Conservation (phyloP, 2,113 vertebrate genomes). For the Equus quagga region DNA sequence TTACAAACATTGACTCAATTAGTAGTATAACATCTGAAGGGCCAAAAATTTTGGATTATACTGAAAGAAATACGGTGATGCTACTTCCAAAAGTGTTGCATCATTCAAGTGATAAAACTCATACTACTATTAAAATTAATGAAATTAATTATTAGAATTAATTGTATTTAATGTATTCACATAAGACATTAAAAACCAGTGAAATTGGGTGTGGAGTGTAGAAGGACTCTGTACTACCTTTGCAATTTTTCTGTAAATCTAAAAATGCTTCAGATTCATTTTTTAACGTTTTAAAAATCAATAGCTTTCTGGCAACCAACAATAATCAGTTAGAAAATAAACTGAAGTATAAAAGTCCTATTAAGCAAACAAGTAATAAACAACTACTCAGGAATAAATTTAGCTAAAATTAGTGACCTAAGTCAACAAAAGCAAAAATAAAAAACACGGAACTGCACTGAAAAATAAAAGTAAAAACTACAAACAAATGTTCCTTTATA, state of each 20-base stretch:
- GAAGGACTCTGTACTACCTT: not conserved
- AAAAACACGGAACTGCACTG: not conserved
- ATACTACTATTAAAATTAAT: not conserved
- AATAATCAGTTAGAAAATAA: not conserved
- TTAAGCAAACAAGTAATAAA: not conserved
- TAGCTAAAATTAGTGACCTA: not conserved
- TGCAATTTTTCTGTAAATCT: not conserved
- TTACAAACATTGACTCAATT: not conserved
- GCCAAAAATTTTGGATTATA: not conserved
- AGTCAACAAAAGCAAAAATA: not conserved
- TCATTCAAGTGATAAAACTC: slow-evolving; percentile 8
- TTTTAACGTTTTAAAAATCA: not conserved
- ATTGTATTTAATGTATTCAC: not conserved
- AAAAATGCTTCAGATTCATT: slow-evolving; percentile 9
- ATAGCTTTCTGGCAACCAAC: not conserved
- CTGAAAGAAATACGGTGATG: not conserved
- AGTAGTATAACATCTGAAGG: slow-evolving; percentile 11
- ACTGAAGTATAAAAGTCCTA: not conserved
- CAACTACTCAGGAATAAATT: not conserved
- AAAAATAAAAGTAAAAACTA: not conserved
- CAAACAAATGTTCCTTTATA: not conserved
- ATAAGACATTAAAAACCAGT: not conserved
- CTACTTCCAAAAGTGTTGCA: slow-evolving; percentile 24
- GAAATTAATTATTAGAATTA: not conserved
- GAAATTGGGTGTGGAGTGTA: not conserved